These are phyloP conservation scores for Trichogramma dendrolimi DNA, from an alignment of 2,888 invertebrate species.

Conservation along the genomic window DNA sequence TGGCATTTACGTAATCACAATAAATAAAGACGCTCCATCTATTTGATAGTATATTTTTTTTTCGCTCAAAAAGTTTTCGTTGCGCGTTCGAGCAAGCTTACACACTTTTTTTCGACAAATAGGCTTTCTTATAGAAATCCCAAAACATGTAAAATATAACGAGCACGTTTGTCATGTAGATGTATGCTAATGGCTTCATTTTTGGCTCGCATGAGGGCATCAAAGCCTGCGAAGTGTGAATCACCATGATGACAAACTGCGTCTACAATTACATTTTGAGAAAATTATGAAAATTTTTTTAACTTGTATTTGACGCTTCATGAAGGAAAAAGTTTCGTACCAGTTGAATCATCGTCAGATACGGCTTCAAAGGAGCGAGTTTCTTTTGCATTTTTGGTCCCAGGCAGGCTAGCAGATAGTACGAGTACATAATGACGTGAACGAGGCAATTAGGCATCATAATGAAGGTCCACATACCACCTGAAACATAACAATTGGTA, in stretches of 20 bases:
- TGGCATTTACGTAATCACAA: too few species aligned
- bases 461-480: conserved; percentile 63
- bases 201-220: conserved; percentile 58
- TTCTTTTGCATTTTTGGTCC: conserved; percentile 58
- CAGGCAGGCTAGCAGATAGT: conserved; percentile 66
- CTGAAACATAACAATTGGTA: conserved; percentile 49
- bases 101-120: conserved; percentile 47
- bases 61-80: conserved; percentile 8
- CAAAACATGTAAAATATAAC: conserved; percentile 70
- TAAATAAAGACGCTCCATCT: too few species aligned
- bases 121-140: conserved; percentile 64
- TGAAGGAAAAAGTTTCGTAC: conserved; percentile 45
- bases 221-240: conserved; percentile 57
- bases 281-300: not conserved
- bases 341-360: conserved; percentile 63
- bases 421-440: conserved; percentile 74
- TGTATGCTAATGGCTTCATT: conserved; percentile 53
- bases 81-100: conserved; percentile 24
- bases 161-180: conserved; percentile 62
- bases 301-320: not conserved
- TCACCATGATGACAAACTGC: conserved; percentile 64
- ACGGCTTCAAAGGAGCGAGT: conserved; percentile 60
- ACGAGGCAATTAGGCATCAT: conserved; percentile 65
- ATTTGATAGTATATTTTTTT: conserved; percentile 4
- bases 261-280: conserved; percentile 53